A percentile compares a stretch with the other conserved stretches of the same genome.
Conservation (phyloP, 2,888 invertebrate genomes). For the Oligia fasciuncula region DNA sequence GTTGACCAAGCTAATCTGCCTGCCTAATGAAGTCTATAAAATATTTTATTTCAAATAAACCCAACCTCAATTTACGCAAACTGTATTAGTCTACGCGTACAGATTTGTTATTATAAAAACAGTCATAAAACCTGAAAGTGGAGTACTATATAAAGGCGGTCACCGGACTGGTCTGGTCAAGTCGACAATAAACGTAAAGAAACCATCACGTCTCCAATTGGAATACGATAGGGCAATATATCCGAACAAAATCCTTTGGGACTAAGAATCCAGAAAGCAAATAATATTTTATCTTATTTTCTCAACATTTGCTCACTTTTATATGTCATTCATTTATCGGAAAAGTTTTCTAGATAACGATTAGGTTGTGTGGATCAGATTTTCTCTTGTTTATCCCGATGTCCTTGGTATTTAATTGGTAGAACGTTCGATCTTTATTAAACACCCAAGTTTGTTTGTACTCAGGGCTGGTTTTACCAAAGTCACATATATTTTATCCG, state of each 20-base stretch:
- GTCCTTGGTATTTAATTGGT: constrained; percentile 68
- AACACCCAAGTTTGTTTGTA: constrained; percentile 63
- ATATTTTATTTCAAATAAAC: constrained; percentile 37
- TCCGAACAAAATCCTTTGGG: constrained; percentile 57
- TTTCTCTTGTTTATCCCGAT: constrained; percentile 62
- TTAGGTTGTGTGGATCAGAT: constrained; percentile 56
- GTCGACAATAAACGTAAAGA: constrained; percentile 53
- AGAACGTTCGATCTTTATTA: constrained; percentile 60
- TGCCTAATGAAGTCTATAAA: constrained; percentile 38
- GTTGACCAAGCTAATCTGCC: constrained; percentile 30
- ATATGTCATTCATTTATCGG: constrained; percentile 71
- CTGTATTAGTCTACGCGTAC: constrained; percentile 2
- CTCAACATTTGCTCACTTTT: constrained; percentile 65
- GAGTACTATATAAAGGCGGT: constrained; percentile 25
- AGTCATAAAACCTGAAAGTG: constrained; percentile 30
- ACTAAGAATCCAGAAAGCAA: constrained; percentile 61
- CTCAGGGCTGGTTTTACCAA: constrained; percentile 8
- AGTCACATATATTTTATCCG: background rate
- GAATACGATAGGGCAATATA: constrained; percentile 63
- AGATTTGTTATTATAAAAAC: constrained; percentile 39
- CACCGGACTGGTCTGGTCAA: constrained; percentile 39
- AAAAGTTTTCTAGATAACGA: constrained; percentile 66
- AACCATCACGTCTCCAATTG: constrained; percentile 57
- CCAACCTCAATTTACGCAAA: constrained; percentile 11
- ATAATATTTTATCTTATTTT: constrained; percentile 72